A percentile compares a stretch with the other conserved stretches of the same genome.
These are phyloP conservation scores for Schrankia costaestrigalis DNA, from an alignment of 2,888 invertebrate genomes.

Conservation along the genomic window DNA sequence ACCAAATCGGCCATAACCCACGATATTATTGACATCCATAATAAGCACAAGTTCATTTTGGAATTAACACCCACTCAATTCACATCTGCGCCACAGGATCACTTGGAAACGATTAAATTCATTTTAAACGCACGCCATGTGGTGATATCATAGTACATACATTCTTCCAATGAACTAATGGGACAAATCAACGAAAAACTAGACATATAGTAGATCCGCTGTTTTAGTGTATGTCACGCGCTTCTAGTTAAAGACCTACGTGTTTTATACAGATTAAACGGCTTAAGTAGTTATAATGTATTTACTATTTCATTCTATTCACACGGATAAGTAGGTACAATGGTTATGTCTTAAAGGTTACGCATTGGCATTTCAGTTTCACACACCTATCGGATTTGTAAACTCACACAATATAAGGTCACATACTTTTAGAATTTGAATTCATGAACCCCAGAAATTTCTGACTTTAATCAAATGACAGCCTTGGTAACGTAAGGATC, in stretches of 20 bases:
- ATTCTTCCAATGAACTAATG: slow-evolving; percentile 55
- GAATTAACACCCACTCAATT: slow-evolving; percentile 34
- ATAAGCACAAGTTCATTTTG: slow-evolving; percentile 23
- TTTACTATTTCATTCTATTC: too few species aligned
- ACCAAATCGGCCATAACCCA: slow-evolving; percentile 28
- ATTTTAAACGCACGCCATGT: slow-evolving; percentile 39
- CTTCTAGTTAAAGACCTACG: slow-evolving; percentile 44
- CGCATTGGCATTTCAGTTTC: slow-evolving; percentile 11
- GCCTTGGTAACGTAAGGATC: too few species aligned
- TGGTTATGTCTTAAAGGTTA: slow-evolving; percentile 10
- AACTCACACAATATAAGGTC: slow-evolving; percentile 31
- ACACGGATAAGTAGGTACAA: slow-evolving; percentile 6
- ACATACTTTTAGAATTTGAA: too few species aligned
- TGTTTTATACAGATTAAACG: too few species aligned
- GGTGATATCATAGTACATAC: slow-evolving; percentile 59
- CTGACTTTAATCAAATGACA: too few species aligned
- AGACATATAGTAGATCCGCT: slow-evolving; percentile 38
- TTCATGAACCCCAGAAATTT: too few species aligned
- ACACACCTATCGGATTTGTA: slow-evolving; percentile 3
- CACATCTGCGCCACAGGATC: slow-evolving; percentile 49
- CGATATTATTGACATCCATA: slow-evolving; percentile 29
- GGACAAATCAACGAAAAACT: slow-evolving; percentile 54
- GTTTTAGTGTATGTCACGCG: slow-evolving; percentile 57
- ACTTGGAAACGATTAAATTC: slow-evolving; percentile 49
- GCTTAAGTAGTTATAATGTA: background rate